Conservation (phyloP, 2,797 vertebrate species). For the Cynopterus sphinx region DNA sequence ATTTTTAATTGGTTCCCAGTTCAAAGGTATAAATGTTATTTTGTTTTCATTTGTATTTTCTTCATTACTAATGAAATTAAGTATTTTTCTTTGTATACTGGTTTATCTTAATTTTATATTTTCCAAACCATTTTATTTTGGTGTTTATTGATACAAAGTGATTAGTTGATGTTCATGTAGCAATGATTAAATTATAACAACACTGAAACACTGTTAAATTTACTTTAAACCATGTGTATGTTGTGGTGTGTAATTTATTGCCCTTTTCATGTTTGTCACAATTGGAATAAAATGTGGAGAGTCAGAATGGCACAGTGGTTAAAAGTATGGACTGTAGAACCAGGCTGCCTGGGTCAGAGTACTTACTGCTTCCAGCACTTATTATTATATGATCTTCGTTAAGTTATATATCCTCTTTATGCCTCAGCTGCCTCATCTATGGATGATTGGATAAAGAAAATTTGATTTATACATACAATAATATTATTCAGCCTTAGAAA, state of each 20-base stretch:
- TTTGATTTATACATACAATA: not conserved
- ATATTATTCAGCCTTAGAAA: not conserved
- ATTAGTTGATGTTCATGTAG: not conserved
- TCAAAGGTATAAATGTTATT: not conserved
- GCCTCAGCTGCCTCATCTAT: conserved; percentile 17
- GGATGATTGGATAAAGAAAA: not conserved
- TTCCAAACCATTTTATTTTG: conserved; percentile 27
- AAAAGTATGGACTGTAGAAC: not conserved
- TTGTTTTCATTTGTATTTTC: conserved; percentile 18
- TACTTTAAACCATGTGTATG: conserved; percentile 23
- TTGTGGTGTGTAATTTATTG: conserved; percentile 10
- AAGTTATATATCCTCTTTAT: not conserved
- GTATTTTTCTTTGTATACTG: not conserved
- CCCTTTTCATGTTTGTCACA: not conserved
- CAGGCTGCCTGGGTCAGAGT: not conserved
- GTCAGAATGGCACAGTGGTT: not conserved
- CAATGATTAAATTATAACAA: not conserved
- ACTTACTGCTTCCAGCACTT: not conserved
- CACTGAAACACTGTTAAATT: not conserved
- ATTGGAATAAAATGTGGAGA: not conserved
- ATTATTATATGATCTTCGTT: not conserved
- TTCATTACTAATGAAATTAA: conserved; percentile 38
- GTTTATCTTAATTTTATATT: conserved; percentile 9
- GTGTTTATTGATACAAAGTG: conserved; percentile 35
- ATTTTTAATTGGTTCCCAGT: conserved; percentile 16